phyloP scores from a whole-genome alignment of 2,888 invertebrate species.

The Nysson spinosus region DNA sequence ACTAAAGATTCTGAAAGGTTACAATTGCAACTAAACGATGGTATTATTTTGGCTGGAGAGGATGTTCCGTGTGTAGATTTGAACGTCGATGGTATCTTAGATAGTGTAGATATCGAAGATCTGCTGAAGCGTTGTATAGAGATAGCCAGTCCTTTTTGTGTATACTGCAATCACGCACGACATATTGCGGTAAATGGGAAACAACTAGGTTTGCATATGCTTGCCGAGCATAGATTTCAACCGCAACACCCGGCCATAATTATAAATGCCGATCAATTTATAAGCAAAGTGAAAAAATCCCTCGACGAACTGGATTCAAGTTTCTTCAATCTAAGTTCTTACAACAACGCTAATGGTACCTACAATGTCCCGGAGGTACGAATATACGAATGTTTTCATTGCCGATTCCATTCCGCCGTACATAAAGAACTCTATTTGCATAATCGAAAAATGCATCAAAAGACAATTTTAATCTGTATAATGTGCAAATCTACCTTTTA shows the following conservation, averaged over 20 bases:
- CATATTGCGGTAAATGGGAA: slow-evolving; percentile 91
- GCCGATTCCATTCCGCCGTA: slow-evolving; percentile 86
- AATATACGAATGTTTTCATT: slow-evolving; percentile 91
- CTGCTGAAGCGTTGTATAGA: slow-evolving; percentile 86
- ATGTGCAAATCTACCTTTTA: slow-evolving; percentile 94
- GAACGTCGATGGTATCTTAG: slow-evolving; percentile 85
- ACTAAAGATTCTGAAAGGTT: slow-evolving; percentile 17
- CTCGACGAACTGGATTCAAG: slow-evolving; percentile 82
- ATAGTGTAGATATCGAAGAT: slow-evolving; percentile 85
- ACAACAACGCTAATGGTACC: slow-evolving; percentile 81
- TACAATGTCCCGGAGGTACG: slow-evolving; percentile 81
- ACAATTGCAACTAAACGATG: slow-evolving; percentile 64
- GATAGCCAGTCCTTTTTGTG: slow-evolving; percentile 84
- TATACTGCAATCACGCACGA: slow-evolving; percentile 92
- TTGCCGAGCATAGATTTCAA: slow-evolving; percentile 87
- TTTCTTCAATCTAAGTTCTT: slow-evolving; percentile 86
- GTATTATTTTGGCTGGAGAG: slow-evolving; percentile 80
- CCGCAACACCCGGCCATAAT: slow-evolving; percentile 76
- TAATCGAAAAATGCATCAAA: slow-evolving; percentile 91
- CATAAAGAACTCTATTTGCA: slow-evolving; percentile 93
- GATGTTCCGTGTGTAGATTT: slow-evolving; percentile 85
- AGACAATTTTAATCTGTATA: slow-evolving; percentile 88
- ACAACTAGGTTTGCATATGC: slow-evolving; percentile 88
- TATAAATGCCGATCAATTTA: slow-evolving; percentile 79
- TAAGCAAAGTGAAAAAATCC: slow-evolving; percentile 82